Conservation (phyloP, 2,113 vertebrate genomes). For the Rhabdomys dilectus region DNA sequence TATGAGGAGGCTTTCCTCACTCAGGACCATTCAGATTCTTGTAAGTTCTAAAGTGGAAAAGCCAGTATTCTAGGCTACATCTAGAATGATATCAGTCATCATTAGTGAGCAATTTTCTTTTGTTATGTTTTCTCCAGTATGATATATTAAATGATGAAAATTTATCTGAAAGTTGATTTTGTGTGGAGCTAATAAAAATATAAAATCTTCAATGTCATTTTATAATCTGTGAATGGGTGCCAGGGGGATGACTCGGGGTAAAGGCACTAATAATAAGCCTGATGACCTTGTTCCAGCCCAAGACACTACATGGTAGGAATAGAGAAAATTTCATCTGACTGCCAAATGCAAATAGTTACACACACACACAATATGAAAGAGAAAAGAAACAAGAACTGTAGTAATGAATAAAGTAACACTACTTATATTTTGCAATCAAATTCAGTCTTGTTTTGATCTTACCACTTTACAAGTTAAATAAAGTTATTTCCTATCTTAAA, state of each 20-base stretch:
- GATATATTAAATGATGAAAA: background rate
- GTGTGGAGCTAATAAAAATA: background rate
- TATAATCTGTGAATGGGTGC: background rate
- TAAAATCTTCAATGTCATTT: background rate
- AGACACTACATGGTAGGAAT: background rate
- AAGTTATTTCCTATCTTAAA: background rate
- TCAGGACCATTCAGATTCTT: background rate
- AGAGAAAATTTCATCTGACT: background rate
- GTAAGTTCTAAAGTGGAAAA: background rate
- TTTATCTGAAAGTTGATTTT: background rate
- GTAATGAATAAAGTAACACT: background rate
- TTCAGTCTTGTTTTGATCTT: conserved; percentile 35
- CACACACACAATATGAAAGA: background rate
- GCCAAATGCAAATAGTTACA: background rate
- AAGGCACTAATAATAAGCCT: background rate
- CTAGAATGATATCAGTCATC: background rate
- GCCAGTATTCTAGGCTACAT: background rate
- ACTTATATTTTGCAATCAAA: background rate
- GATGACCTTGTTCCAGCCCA: background rate
- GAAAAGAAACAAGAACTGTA: background rate
- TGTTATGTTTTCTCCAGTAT: background rate
- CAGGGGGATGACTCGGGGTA: background rate
- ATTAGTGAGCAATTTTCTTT: conserved; percentile 6
- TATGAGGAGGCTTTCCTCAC: background rate
- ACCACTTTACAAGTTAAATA: conserved; percentile 18